Evolutionary conservation across 1,140 invertebrate species (phyloP), one percentile per base, ranked within the genome.

Genomic region (Vanessa tameamea): DNA sequence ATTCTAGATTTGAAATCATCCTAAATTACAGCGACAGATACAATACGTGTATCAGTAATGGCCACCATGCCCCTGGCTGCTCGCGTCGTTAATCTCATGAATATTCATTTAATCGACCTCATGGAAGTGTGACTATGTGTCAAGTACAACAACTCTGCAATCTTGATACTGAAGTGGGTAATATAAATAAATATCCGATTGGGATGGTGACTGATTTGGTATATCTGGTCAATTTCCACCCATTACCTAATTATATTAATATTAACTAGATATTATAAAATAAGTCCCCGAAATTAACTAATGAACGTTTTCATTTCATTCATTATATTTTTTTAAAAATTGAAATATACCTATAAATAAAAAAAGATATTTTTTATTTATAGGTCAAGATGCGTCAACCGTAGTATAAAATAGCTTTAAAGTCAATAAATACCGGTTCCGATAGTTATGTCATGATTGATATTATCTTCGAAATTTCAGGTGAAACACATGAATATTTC

Each of bases 1-100:
- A 2, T 50, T 2, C 9, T 11, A 0, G 15, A n/a, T 16, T 57
- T 57, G 12, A 57, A 23, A 23, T 57, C 8, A 23, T 57, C 13
- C n/a, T 16, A 69, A 57, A 23, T 68, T 43, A 16, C 47, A 14
- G 37, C 43, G 20, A 47, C 43, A 15, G 23, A 2, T 20, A 59
- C 37, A 69, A 26, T 57, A 57, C 20, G 26, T 59, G 43, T 59
- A 55, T 61, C 55, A 47, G 55, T 57, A 61, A 47, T 47, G 68
- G 31, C 55, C 31, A 50, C 48, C 48, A 13, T 53, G 65, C 50
- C 51, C 15, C 65, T 50, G 48, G 53, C 65, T 43, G 53, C 23
- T 72, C 63, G 53, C 53, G 70, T 67, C 68, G 74, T 74, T 73
- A 76, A 78, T 78, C 75, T 79, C 80, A 81, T 81, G 76, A 81